Evolutionary conservation across 2,113 vertebrate species (phyloP).

Genomic region (Pedetes capensis): DNA sequence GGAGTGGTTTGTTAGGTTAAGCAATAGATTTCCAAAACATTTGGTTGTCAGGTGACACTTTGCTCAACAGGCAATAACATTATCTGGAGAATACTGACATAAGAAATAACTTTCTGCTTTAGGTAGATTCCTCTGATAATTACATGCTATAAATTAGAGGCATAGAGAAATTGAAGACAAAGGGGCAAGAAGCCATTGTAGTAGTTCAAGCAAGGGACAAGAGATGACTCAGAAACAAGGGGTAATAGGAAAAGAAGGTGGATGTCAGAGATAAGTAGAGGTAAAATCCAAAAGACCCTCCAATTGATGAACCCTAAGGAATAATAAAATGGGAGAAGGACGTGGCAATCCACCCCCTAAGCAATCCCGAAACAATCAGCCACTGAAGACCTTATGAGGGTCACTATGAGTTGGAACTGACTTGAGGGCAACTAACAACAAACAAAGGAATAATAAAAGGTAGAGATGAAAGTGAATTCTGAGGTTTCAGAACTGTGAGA

Average conservation of each 20-base stretch:
- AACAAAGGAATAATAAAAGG: too few species aligned
- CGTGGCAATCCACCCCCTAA: too few species aligned
- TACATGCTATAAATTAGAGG: neutral
- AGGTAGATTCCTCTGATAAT: neutral
- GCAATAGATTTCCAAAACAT: neutral
- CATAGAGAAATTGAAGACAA: neutral
- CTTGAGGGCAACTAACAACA: too few species aligned
- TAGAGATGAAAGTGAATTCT: neutral
- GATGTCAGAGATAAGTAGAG: neutral
- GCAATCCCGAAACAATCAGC: too few species aligned
- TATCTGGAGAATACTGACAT: neutral
- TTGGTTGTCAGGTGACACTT: neutral
- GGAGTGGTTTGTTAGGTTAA: neutral
- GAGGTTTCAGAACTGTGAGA: neutral
- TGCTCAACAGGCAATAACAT: neutral
- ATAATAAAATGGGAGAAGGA: neutral
- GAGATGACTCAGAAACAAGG: neutral
- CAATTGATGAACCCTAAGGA: neutral
- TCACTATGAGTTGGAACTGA: too few species aligned
- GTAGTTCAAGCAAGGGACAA: neutral
- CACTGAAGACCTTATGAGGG: too few species aligned
- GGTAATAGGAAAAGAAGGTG: rapidly evolving
- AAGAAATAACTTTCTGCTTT: neutral
- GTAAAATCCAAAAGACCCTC: neutral
- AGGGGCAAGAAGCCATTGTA: neutral